Conservation (phyloP, 2,888 invertebrate genomes). For the Pyrrhia umbra region DNA sequence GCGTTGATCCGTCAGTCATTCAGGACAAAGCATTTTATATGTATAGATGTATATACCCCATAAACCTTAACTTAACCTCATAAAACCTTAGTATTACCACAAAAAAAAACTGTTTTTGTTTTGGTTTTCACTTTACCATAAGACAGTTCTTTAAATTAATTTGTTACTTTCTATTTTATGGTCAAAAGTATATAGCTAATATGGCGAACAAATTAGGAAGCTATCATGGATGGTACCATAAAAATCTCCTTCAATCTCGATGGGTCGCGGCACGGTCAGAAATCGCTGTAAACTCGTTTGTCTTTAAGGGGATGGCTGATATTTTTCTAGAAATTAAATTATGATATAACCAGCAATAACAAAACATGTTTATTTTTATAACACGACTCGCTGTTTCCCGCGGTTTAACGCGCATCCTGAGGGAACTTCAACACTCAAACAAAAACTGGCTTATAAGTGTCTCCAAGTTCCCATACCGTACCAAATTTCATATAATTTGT, state of each 20-base stretch:
- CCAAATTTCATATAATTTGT: no score
- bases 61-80: no score
- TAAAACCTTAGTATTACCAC: no score
- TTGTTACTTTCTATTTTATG: conserved; percentile 17
- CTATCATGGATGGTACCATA: conserved; percentile 26
- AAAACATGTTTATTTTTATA: no score
- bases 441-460: no score
- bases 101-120: neutral
- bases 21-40: no score
- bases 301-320: conserved; percentile 29
- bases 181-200: neutral
- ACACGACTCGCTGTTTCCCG: neutral
- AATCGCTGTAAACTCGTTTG: conserved; percentile 37
- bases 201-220: conserved; percentile 24
- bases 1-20: no score
- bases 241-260: conserved; percentile 39
- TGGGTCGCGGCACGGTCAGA: conserved; percentile 16
- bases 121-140: neutral
- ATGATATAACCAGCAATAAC: no score
- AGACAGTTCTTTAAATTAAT: neutral
- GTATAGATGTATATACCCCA: no score
- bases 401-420: no score
- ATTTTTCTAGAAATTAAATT: neutral
- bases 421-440: no score
- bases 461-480: no score